Evolutionary conservation across 2,797 vertebrate genomes (phyloP), one percentile per base, ranked within the genome.

Genomic region (Stomatorhinus walkeri): DNA sequence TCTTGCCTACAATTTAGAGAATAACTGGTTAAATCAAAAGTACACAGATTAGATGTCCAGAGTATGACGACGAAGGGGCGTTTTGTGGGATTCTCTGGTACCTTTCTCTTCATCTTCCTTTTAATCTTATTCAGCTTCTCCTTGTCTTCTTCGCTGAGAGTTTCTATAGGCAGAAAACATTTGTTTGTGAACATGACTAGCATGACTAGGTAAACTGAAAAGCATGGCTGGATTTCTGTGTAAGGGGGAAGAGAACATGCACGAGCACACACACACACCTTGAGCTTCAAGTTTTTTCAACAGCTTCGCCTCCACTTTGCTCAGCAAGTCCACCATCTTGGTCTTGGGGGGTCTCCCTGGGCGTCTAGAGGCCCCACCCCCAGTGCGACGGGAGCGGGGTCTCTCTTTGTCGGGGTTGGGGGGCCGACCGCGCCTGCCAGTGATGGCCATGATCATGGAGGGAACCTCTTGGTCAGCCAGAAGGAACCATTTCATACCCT

Each of bases 361-460:
- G 9, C 98, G 97, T 0, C 97, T 97, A 40, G 93, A 96, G 10
- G 0, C 96, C 87, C 89, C 96, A 93, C 89, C 95, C 90, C 32
- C 95, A 91, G 64, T 91, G 91, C 1, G 93, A 90, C 94, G 93
- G 59, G 89, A 91, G 79, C 92, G 90, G 3, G 94, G 93, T 89
- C 93, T 94, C 89, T 96, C 97, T 91, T 97, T 97, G 91, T 99
- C 97, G 0, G 96, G 96, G 56, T 99, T 99, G 36, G 97, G 98
- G 79, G 98, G 98, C 61, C 98, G 97, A 28, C 98, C 98, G 0
- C 98, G 95, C 72, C 97, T 97, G 88, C 98, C 97, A 0, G 98
- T 99, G 94, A 99, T 99, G 89, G 98, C 97, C 95, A 98, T 97
- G 93, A 99, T 99, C 93, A 98, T 97, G 0, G 98, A 97, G 0